These are phyloP conservation scores for Arctia plantaginis DNA, from an alignment of 2,888 invertebrate genomes.

Conservation along the genomic window DNA sequence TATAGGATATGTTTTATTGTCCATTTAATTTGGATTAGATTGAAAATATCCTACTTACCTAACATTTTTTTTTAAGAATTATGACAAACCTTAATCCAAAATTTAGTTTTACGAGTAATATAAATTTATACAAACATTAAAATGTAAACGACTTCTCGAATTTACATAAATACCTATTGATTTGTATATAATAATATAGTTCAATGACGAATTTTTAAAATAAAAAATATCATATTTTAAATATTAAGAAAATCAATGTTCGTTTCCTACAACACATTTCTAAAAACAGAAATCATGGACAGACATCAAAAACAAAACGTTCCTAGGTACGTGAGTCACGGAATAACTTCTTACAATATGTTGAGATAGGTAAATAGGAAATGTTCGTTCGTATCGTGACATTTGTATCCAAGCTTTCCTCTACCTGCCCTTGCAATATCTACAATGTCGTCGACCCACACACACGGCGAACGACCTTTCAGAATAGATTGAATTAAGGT, in stretches of 20 bases:
- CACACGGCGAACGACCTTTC: slow-evolving; percentile 47
- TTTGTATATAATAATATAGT: slow-evolving; percentile 47
- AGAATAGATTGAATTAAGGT: slow-evolving; percentile 53
- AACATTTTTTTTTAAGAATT: slow-evolving; percentile 41
- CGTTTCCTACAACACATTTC: background rate
- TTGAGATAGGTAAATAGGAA: slow-evolving; percentile 35
- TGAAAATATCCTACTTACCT: slow-evolving; percentile 44
- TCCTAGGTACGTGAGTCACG: slow-evolving; percentile 22
- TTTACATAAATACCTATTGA: slow-evolving; percentile 61
- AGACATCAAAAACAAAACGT: slow-evolving; percentile 23
- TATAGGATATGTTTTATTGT: slow-evolving; percentile 31
- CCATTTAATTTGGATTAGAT: slow-evolving; percentile 36
- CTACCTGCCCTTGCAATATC: slow-evolving; percentile 49
- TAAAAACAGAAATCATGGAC: slow-evolving; percentile 1
- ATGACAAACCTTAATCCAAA: slow-evolving; percentile 47
- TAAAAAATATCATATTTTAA: slow-evolving; percentile 11
- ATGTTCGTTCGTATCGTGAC: slow-evolving; percentile 36
- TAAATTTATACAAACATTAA: slow-evolving; percentile 57
- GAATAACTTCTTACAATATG: slow-evolving; percentile 35
- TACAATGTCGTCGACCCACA: slow-evolving; percentile 50
- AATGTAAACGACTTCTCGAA: slow-evolving; percentile 52
- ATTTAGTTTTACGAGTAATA: slow-evolving; percentile 42
- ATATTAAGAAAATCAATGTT: background rate
- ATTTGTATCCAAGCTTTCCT: slow-evolving; percentile 40
- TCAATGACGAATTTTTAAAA: slow-evolving; percentile 46